phyloP scores from a whole-genome alignment of 2,113 vertebrate genomes.

The Athene cunicularia region DNA sequence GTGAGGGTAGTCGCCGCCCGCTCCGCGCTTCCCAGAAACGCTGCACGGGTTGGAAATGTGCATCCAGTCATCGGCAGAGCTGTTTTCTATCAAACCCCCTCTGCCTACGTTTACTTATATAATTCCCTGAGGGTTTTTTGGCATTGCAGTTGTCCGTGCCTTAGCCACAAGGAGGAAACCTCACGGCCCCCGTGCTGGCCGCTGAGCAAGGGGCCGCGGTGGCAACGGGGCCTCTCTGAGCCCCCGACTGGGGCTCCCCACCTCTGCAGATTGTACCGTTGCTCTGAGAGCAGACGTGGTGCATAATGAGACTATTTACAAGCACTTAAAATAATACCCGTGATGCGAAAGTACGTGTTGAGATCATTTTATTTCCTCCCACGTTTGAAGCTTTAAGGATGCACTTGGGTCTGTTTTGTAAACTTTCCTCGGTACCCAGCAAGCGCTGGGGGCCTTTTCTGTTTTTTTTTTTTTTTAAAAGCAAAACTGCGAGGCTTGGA shows the following conservation, averaged over 20 bases:
- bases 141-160: accelerated
- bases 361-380: not conserved
- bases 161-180: not conserved
- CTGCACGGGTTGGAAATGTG: not conserved
- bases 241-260: accelerated
- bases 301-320: not conserved
- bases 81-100: not conserved
- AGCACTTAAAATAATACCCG: not conserved
- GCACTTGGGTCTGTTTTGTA: not conserved
- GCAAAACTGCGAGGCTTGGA: not conserved
- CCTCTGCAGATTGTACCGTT: accelerated
- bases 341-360: not conserved
- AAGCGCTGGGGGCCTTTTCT: not conserved
- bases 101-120: accelerated
- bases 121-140: not conserved
- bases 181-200: accelerated
- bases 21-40: not conserved
- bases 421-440: not conserved
- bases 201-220: accelerated
- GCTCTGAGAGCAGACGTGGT: not conserved
- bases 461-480: not conserved
- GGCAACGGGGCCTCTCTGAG: not conserved
- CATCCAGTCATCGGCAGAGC: not conserved
- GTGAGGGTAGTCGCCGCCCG: not conserved
- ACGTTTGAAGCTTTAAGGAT: not conserved